These are phyloP conservation scores for Chalcis sispes DNA, from an alignment of 2,888 invertebrate species.

Conservation along the genomic window DNA sequence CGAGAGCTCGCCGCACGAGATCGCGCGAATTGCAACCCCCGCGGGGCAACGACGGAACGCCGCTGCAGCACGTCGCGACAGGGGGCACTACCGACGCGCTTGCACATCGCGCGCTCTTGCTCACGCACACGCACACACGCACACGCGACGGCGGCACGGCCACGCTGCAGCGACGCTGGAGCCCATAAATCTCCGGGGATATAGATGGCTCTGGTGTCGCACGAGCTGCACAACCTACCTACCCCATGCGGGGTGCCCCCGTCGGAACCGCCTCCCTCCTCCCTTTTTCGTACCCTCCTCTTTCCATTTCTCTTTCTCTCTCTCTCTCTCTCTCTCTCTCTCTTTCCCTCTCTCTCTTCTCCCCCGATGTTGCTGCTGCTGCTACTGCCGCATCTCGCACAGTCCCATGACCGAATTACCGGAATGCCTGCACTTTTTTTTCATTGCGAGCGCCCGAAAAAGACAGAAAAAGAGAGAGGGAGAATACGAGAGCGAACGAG, in stretches of 20 bases:
- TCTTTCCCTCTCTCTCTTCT: slow-evolving; percentile 15
- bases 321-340: slow-evolving; percentile 28
- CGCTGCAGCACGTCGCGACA: slow-evolving; percentile 74
- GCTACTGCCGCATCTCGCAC: slow-evolving; percentile 15
- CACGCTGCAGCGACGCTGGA: slow-evolving; percentile 69
- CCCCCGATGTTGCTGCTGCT: slow-evolving; percentile 38
- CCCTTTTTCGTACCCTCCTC: slow-evolving; percentile 26
- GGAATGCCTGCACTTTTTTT: slow-evolving; percentile 68
- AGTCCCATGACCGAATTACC: slow-evolving; percentile 70
- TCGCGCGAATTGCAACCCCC: slow-evolving; percentile 75
- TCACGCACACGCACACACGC: slow-evolving; percentile 3
- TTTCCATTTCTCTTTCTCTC: slow-evolving; percentile 57
- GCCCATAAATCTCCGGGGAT: slow-evolving; percentile 75
- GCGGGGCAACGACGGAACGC: slow-evolving; percentile 75
- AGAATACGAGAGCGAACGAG: slow-evolving; percentile 51
- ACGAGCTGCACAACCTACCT: slow-evolving; percentile 74
- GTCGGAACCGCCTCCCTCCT: slow-evolving; percentile 64
- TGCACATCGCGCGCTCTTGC: not conserved
- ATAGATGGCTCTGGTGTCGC: slow-evolving; percentile 76
- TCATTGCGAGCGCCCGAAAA: slow-evolving; percentile 10
- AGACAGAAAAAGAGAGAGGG: slow-evolving; percentile 52
- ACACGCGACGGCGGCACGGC: slow-evolving; percentile 56
- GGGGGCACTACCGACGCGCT: slow-evolving; percentile 70
- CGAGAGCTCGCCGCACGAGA: slow-evolving; percentile 66
- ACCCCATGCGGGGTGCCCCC: slow-evolving; percentile 75